Evolutionary conservation across 1,140 invertebrate genomes (phyloP).

Genomic region (Heliothis virescens): DNA sequence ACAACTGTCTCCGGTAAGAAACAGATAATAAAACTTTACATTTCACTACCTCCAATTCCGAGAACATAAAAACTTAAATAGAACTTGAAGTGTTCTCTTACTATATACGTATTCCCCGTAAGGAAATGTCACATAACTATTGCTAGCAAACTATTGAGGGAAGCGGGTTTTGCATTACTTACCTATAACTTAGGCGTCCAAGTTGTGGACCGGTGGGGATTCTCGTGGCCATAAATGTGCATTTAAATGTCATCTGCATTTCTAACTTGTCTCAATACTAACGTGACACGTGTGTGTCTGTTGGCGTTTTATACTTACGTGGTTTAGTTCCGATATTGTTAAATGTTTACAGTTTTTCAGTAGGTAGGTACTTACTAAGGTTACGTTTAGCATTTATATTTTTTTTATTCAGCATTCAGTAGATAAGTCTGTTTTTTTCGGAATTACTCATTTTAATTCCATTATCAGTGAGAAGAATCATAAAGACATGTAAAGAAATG

Average conservation of each 20-base stretch:
- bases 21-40: not conserved
- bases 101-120: not conserved
- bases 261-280: not conserved
- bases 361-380: too few species aligned
- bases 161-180: not conserved
- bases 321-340: too few species aligned
- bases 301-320: too few species aligned
- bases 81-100: not conserved
- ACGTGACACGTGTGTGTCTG: not conserved
- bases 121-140: not conserved
- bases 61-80: slow-evolving; percentile 4
- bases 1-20: not conserved
- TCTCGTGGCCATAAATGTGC: not conserved
- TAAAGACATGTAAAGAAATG: too few species aligned
- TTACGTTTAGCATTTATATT: too few species aligned
- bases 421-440: too few species aligned
- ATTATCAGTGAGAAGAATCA: too few species aligned
- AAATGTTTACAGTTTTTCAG: too few species aligned
- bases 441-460: too few species aligned
- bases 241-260: slow-evolving; percentile 14
- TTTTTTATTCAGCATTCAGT: too few species aligned
- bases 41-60: not conserved
- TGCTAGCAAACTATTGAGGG: not conserved
- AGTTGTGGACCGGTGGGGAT: not conserved
- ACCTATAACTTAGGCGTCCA: not conserved